Evolutionary conservation across 2,797 vertebrate genomes (phyloP).

Genomic region (Pogoniulus pusillus): DNA sequence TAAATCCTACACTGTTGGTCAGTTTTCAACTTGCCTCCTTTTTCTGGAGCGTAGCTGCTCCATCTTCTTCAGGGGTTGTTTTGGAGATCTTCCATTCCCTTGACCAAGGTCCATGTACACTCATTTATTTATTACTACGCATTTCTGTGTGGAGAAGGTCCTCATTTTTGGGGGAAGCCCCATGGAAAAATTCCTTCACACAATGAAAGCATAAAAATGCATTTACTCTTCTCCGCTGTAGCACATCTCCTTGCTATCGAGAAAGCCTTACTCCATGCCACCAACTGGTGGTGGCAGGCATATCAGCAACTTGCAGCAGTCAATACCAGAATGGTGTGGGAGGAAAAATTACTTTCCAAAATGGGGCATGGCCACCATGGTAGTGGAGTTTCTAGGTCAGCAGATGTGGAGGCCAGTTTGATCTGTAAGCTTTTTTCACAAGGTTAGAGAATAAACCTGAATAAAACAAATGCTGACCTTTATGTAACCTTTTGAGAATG

Average conservation of each 20-base stretch:
- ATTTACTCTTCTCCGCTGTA: not conserved
- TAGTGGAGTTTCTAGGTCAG: conserved; percentile 47
- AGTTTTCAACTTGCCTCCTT: not conserved
- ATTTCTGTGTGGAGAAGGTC: not conserved
- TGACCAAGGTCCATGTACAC: not conserved
- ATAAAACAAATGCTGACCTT: conserved; percentile 57
- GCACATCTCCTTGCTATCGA: not conserved
- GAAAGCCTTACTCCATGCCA: not conserved
- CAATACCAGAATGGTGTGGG: not conserved
- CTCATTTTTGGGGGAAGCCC: not conserved
- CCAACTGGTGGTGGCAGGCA: accelerated
- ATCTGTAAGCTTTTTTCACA: conserved; percentile 46
- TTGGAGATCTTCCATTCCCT: not conserved
- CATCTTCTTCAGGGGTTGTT: accelerated
- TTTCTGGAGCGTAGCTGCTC: not conserved
- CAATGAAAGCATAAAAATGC: not conserved
- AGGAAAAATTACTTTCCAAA: not conserved
- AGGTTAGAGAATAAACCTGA: conserved; percentile 63
- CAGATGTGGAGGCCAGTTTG: conserved; percentile 55
- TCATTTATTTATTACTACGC: not conserved
- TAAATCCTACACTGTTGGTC: not conserved
- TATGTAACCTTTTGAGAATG: conserved; percentile 47
- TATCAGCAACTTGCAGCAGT: accelerated
- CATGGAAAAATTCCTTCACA: not conserved
- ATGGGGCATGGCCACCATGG: not conserved